phyloP scores from a whole-genome alignment of 2,113 vertebrate genomes.

The Sander vitreus region DNA sequence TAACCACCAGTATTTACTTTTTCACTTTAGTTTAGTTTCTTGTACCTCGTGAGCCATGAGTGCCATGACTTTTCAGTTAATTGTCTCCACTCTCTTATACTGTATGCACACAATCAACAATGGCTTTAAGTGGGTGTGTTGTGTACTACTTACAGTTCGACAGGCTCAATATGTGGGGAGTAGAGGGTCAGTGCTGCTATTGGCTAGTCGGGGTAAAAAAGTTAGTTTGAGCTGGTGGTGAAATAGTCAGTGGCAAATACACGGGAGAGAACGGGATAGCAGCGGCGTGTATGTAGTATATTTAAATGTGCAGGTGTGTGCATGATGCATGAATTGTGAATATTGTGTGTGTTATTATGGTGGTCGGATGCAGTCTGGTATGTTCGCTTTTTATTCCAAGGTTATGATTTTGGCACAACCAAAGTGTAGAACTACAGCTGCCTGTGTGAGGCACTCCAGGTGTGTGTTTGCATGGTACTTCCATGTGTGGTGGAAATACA shows the following conservation, averaged over 20 bases:
- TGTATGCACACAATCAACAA: neutral
- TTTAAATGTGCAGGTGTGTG: slow-evolving; percentile 25
- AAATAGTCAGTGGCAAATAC: slow-evolving; percentile 8
- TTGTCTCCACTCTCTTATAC: slow-evolving; percentile 7
- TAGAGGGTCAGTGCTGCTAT: neutral
- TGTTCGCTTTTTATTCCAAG: slow-evolving; percentile 22
- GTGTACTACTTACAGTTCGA: slow-evolving; percentile 11
- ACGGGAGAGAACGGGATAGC: neutral
- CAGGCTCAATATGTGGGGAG: slow-evolving; percentile 17
- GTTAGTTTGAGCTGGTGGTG: slow-evolving; percentile 5
- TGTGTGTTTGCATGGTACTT: slow-evolving; percentile 1
- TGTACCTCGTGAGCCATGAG: neutral
- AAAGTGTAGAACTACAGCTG: slow-evolving; percentile 2
- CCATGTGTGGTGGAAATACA: neutral
- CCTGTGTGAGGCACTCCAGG: slow-evolving; percentile 1
- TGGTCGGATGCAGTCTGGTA: neutral
- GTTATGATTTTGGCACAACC: slow-evolving; percentile 23
- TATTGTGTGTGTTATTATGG: slow-evolving; percentile 4
- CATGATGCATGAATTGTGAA: slow-evolving; percentile 18
- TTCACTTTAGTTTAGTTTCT: neutral
- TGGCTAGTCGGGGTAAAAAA: neutral
- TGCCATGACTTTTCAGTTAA: slow-evolving; percentile 19
- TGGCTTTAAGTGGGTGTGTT: slow-evolving; percentile 7
- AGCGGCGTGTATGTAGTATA: slow-evolving; percentile 14
- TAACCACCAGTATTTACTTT: neutral